phyloP scores from a whole-genome alignment of 1,140 invertebrate genomes.

The Dermatophagoides farinae region DNA sequence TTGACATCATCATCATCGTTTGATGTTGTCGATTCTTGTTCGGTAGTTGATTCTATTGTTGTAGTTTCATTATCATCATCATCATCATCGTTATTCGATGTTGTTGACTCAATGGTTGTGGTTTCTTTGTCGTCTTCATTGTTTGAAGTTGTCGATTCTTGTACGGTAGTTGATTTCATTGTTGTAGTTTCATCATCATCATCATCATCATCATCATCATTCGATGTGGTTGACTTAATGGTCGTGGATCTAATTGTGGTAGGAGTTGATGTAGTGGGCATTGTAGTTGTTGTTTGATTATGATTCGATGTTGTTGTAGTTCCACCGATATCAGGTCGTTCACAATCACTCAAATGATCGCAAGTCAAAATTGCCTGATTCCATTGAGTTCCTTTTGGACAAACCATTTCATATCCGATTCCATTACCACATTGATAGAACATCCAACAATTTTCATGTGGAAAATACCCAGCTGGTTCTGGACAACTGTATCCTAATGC shows the following conservation, averaged over 20 bases:
- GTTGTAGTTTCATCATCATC: too few species aligned
- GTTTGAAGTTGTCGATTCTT: not conserved
- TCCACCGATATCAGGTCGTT: not conserved
- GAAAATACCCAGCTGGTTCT: not conserved
- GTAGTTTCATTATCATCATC: not conserved
- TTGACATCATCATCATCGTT: too few species aligned
- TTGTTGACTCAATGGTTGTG: too few species aligned
- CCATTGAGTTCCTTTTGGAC: slow-evolving; percentile 17
- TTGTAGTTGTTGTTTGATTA: too few species aligned
- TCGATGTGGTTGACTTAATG: too few species aligned
- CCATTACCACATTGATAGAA: slow-evolving; percentile 11
- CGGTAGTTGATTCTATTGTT: not conserved
- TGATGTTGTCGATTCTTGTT: too few species aligned
- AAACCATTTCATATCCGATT: slow-evolving; percentile 12
- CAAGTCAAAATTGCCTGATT: slow-evolving; percentile 18
- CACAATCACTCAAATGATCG: slow-evolving; percentile 13
- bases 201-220: too few species aligned
- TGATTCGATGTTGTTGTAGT: too few species aligned
- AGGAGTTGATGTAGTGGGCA: too few species aligned
- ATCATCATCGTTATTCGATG: not conserved
- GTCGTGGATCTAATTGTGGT: too few species aligned
- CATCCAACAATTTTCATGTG: slow-evolving; percentile 4
- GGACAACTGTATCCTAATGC: not conserved
- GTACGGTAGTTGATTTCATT: not conserved
- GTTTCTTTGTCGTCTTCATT: too few species aligned